Evolutionary conservation across 2,888 invertebrate species (phyloP), one percentile per base, ranked within the genome.

Genomic region (Nasonia oneida): DNA sequence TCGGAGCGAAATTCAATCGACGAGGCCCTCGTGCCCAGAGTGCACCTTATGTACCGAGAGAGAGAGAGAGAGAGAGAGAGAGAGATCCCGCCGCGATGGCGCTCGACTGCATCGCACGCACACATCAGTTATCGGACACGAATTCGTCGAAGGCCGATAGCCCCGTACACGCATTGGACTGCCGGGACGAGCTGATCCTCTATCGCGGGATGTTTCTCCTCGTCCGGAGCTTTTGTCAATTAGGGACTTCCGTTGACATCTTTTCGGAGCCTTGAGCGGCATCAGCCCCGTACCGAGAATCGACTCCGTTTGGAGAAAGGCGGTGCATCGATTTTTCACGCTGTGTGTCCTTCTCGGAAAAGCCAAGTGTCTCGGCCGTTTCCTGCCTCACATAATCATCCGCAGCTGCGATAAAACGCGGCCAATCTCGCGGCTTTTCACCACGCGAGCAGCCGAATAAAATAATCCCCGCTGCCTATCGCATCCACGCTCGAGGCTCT

Each of bases 201-300:
- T 77, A 83, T 83, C 83, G 77, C 53, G 42, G 61, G 73, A 74
- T 53, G 76, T 82, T 81, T 74, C 71, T 18, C 50, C 64, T 50
- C 12, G 12, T 47, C 15, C n/a, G 23, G 42, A 71, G 77, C 83
- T 83, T 83, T 78, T 61, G 80, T 84, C 84, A 80, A 84, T 84
- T 84, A 80, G 80, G 70, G 67, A 80, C 80, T 84, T 80, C 80
- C 80, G 84, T 75, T 70, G 84, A 76, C 70, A 84, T 47, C 74
- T 78, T 47, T 47, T 67, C 42, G 8, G 76, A 18, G 10, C 29
- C 8, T 33, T 57, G n/a, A 18, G 4, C 15, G n/a, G 29, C 12
- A 5, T 33, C 5, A 37, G 37, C 64, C 64, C 12, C 10, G 15
- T 70, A 70, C 71, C 71, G 18, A 37, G 71, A 71, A 71, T n/a